These are phyloP conservation scores for Poeciliopsis infans DNA, from an alignment of 2,797 vertebrate species.

Conservation along the genomic window DNA sequence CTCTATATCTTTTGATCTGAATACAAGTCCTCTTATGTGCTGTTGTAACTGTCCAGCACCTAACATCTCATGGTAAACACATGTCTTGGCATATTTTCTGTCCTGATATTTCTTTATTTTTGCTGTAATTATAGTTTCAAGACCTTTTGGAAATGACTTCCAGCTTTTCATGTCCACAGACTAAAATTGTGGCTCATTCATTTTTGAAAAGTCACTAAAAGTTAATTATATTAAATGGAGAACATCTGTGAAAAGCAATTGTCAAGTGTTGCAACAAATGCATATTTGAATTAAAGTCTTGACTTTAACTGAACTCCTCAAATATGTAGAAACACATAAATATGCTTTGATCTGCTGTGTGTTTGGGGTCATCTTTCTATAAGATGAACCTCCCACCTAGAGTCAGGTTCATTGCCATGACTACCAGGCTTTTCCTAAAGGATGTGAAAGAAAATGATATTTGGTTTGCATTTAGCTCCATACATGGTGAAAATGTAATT, in stretches of 20 bases:
- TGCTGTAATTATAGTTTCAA: not conserved
- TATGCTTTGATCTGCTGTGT: not conserved
- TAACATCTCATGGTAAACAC: not conserved
- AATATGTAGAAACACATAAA: not conserved
- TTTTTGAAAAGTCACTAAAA: not conserved
- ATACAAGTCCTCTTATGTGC: not conserved
- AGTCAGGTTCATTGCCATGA: not conserved
- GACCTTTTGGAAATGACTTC: not conserved
- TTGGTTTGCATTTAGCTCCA: not conserved
- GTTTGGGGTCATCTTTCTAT: too few species aligned
- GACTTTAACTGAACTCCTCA: not conserved
- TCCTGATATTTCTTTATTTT: not conserved
- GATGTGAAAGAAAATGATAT: not conserved
- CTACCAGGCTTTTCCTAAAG: not conserved
- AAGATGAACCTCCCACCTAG: too few species aligned
- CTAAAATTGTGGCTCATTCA: not conserved
- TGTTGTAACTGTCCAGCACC: not conserved
- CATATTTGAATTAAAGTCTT: not conserved
- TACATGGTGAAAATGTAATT: not conserved
- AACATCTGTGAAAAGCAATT: not conserved
- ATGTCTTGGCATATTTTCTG: not conserved
- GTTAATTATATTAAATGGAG: too few species aligned
- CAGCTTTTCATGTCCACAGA: not conserved
- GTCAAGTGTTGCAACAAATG: not conserved
- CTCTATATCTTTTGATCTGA: not conserved